These are phyloP conservation scores for Sebastes baramenuke DNA, from an alignment of 2,797 vertebrate genomes.

Conservation along the genomic window DNA sequence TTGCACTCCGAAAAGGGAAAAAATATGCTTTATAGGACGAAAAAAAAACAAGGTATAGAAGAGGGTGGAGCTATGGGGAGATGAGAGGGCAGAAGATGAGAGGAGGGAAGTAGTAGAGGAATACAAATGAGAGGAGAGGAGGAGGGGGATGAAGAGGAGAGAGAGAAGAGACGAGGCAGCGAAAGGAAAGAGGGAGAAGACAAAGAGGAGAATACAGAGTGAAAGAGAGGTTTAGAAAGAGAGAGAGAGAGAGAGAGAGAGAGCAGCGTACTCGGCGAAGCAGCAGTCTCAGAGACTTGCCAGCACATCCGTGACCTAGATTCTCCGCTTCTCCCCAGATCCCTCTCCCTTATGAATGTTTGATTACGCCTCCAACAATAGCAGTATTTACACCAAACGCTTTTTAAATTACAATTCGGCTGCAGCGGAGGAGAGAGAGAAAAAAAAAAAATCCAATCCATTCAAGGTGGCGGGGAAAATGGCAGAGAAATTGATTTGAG, in stretches of 20 bases:
- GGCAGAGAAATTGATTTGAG: slow-evolving; percentile 64
- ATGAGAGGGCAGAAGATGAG: slow-evolving; percentile 50
- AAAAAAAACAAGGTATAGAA: slow-evolving; percentile 9
- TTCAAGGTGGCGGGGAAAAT: slow-evolving; percentile 36
- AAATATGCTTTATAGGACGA: not conserved
- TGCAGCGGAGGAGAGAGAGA: not conserved
- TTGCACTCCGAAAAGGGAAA: not conserved
- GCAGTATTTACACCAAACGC: slow-evolving; percentile 76
- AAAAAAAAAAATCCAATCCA: slow-evolving; percentile 39
- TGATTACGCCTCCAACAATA: slow-evolving; percentile 83
- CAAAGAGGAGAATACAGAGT: slow-evolving; percentile 45
- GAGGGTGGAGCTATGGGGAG: slow-evolving; percentile 27
- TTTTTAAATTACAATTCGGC: slow-evolving; percentile 73
- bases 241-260: slow-evolving; percentile 14
- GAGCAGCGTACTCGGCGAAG: slow-evolving; percentile 50
- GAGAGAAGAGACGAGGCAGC: not conserved
- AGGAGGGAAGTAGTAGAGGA: slow-evolving; percentile 24
- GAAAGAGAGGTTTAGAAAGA: slow-evolving; percentile 61
- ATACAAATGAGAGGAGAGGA: slow-evolving; percentile 43
- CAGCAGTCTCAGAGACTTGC: slow-evolving; percentile 70
- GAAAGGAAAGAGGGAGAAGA: slow-evolving; percentile 36
- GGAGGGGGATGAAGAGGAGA: slow-evolving; percentile 15
- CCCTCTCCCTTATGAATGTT: slow-evolving; percentile 83
- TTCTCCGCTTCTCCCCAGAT: slow-evolving; percentile 77
- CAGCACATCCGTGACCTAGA: slow-evolving; percentile 82